phyloP scores from a whole-genome alignment of 2,797 vertebrate genomes.

The Cossypha caffra region DNA sequence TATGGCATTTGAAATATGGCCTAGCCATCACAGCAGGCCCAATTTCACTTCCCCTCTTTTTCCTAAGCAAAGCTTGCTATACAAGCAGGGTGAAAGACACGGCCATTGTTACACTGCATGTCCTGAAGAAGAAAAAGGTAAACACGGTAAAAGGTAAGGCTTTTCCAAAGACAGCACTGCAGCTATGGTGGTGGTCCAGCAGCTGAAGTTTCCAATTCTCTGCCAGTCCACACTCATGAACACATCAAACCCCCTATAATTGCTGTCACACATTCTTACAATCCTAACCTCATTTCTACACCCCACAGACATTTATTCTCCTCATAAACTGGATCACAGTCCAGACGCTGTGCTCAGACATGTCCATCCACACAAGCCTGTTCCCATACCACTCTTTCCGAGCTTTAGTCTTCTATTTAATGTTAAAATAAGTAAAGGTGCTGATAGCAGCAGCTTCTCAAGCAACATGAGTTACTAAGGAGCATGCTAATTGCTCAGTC shows the following conservation, averaged over 20 bases:
- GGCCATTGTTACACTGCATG: accelerated
- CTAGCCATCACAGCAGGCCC: not conserved
- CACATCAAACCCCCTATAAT: not conserved
- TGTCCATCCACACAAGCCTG: not conserved
- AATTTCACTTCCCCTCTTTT: not conserved
- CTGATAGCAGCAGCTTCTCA: not conserved
- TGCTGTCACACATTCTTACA: not conserved
- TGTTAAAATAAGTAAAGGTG: not conserved
- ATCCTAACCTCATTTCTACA: not conserved
- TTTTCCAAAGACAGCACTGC: not conserved
- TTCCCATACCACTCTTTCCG: not conserved
- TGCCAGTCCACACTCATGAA: accelerated
- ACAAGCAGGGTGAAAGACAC: not conserved
- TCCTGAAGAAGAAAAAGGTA: not conserved
- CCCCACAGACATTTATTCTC: not conserved
- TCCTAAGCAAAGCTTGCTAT: not conserved
- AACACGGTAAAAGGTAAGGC: not conserved
- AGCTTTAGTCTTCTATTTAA: not conserved
- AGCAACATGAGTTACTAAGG: not conserved
- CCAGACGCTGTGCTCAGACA: not conserved
- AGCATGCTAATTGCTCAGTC: not conserved
- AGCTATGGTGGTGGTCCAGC: not conserved
- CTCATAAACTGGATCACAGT: not conserved
- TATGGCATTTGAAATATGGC: not conserved
- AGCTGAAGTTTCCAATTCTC: not conserved